Evolutionary conservation across 2,113 vertebrate species (phyloP).

Genomic region (Furnarius figulus): DNA sequence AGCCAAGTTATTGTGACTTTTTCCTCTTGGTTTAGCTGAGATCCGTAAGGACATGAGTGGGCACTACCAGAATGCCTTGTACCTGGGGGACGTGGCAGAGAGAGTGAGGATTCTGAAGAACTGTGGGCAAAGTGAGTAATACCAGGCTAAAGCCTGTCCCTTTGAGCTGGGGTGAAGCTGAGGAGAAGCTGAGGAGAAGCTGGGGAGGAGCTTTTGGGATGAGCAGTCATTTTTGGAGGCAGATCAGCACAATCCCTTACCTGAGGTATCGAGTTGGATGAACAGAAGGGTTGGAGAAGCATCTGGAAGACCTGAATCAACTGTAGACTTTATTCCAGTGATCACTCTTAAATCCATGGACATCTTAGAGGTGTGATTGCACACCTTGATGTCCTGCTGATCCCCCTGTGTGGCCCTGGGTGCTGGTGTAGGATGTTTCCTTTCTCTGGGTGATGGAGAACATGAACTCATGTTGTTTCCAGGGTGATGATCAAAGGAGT

Average conservation of each 20-base stretch:
- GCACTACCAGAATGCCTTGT: slow-evolving; percentile 96
- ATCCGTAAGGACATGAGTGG: slow-evolving; percentile 99
- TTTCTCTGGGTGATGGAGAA: background rate
- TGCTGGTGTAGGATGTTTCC: background rate
- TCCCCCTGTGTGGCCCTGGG: background rate
- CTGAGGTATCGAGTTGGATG: background rate
- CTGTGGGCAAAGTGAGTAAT: slow-evolving; percentile 92
- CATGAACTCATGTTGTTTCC: rapidly evolving
- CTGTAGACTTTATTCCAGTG: background rate
- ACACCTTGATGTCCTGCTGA: background rate
- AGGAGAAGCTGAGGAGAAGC: background rate
- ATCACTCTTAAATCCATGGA: background rate
- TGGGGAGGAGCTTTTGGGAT: background rate
- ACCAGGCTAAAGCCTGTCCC: rapidly evolving
- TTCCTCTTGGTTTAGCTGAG: slow-evolving; percentile 78
- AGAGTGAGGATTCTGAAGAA: slow-evolving; percentile 94
- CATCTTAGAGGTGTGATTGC: background rate
- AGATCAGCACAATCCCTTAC: background rate
- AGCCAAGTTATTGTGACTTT: background rate
- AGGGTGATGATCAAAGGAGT: background rate
- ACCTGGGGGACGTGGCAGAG: slow-evolving; percentile 93
- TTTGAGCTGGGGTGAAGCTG: background rate
- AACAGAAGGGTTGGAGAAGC: background rate
- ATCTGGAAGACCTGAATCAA: background rate
- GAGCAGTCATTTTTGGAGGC: background rate